These are phyloP conservation scores for Mesocricetus auratus DNA, from an alignment of 2,113 vertebrate species.

Conservation along the genomic window DNA sequence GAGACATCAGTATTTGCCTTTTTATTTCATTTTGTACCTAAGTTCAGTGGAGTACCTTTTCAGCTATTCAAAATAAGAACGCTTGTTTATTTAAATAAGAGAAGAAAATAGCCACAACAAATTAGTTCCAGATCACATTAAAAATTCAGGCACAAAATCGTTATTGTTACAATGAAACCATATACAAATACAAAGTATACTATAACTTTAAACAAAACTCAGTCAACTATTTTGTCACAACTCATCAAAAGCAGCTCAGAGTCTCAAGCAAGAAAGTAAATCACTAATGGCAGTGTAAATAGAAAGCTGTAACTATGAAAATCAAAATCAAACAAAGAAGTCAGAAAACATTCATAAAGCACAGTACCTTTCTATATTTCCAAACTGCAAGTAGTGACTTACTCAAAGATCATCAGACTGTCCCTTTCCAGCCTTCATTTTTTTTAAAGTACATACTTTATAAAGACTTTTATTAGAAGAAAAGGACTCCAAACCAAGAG, in stretches of 20 bases:
- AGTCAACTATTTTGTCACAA: constrained; percentile 9
- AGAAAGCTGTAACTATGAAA: constrained; percentile 28
- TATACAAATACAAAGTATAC: constrained; percentile 6
- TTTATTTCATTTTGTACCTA: constrained; percentile 54
- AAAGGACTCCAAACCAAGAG: background rate
- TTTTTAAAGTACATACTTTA: background rate
- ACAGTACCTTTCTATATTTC: background rate
- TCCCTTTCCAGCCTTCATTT: background rate
- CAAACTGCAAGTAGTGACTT: constrained; percentile 5
- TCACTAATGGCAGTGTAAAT: background rate
- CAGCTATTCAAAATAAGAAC: constrained; percentile 46
- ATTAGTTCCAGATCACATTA: constrained; percentile 31
- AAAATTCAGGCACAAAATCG: constrained; percentile 17
- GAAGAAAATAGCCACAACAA: constrained; percentile 55
- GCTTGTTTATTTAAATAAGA: constrained; percentile 49
- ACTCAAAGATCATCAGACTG: background rate
- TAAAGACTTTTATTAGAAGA: background rate
- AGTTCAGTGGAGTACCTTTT: constrained; percentile 55
- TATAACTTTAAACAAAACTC: constrained; percentile 22
- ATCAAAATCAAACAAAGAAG: constrained; percentile 58
- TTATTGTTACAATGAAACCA: constrained; percentile 40
- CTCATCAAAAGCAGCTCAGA: constrained; percentile 2
- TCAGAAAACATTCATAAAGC: constrained; percentile 35
- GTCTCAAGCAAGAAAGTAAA: constrained; percentile 38
- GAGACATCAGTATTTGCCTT: constrained; percentile 17